Base-by-base conservation (phyloP, 2,113 vertebrate species). In the Xenopus laevis region DNA sequence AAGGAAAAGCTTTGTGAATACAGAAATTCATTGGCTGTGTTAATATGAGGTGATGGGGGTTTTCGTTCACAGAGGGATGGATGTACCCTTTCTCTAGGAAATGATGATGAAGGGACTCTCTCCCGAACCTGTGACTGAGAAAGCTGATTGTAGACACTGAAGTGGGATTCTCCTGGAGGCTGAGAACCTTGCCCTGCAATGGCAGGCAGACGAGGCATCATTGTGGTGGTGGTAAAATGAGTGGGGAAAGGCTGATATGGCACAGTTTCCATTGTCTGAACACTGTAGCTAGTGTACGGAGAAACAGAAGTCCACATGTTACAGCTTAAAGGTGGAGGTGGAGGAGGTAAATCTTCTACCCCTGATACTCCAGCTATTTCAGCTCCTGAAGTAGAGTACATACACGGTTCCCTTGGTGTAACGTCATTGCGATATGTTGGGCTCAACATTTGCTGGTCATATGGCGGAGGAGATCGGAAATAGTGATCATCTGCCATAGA, bases 291-390 rank as follows among this genome's bases (percentile, higher is more conserved):
- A 67, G 94, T 91, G 86, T 97, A 99, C 0, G 96, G 94, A 68
- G 94, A 91, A 65, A 98, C 89, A 0, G 94, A 93, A 13, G 95
- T 93, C 95, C 97, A 99, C 96, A 99, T 94, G 83, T 96, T 96
- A 88, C 96, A 96, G 89, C 95, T 94, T 75, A 98, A 79, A 0
- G 96, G 84, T 13, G 96, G 90, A 53, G 92, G 83, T 0, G 84
- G 87, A 0, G 91, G 91, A 0, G 93, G 87, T 78, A 92, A 40
- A 67, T 96, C 94, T 0, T 95, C 93, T 0, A 92, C 85, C 0
- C 92, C 83, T 0, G 90, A 79, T 70, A 93, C 90, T 4, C 85
- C 91, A 0, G 92, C 89, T 0, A 93, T 87, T 80, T 98, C 95
- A 0, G 91, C 84, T 78, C 94, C 95, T 1, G 93, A 87, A 17